phyloP scores from a whole-genome alignment of 64 coral and sea anemone species.

The Porites lutea region DNA sequence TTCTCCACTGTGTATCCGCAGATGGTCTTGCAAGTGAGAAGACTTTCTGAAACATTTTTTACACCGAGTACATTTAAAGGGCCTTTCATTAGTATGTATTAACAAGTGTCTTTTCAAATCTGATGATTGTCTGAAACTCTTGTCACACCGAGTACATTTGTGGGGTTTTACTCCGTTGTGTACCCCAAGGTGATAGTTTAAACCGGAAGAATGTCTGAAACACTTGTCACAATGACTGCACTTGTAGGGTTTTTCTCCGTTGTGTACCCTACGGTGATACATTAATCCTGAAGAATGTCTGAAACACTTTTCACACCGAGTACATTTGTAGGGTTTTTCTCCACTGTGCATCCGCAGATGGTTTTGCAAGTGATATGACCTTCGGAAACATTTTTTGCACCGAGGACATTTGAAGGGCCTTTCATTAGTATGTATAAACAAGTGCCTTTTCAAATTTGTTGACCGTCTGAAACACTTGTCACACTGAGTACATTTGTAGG shows the following conservation, averaged over 20 bases:
- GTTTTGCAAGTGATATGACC: not conserved
- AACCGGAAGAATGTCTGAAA: not conserved
- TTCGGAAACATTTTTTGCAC: not conserved
- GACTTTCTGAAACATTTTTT: not conserved
- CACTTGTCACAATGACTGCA: not conserved
- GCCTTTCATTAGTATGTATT: not conserved
- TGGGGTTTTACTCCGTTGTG: not conserved
- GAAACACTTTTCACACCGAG: conserved; percentile 3
- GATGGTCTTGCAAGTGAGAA: not conserved
- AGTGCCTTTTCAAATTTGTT: not conserved
- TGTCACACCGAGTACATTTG: conserved; percentile 11
- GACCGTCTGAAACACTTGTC: not conserved
- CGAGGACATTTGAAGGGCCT: conserved; percentile 26
- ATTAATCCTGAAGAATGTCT: not conserved
- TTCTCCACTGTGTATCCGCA: not conserved
- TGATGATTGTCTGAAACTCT: not conserved
- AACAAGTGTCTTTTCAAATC: not conserved
- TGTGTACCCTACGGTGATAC: not conserved
- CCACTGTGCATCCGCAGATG: conserved; percentile 18
- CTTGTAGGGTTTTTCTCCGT: not conserved
- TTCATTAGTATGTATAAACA: not conserved
- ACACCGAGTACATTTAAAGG: not conserved
- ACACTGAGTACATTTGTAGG: not conserved
- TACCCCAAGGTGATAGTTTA: not conserved
- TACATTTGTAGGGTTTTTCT: not conserved